phyloP scores from a whole-genome alignment of 2,113 vertebrate species.

The Puma concolor region DNA sequence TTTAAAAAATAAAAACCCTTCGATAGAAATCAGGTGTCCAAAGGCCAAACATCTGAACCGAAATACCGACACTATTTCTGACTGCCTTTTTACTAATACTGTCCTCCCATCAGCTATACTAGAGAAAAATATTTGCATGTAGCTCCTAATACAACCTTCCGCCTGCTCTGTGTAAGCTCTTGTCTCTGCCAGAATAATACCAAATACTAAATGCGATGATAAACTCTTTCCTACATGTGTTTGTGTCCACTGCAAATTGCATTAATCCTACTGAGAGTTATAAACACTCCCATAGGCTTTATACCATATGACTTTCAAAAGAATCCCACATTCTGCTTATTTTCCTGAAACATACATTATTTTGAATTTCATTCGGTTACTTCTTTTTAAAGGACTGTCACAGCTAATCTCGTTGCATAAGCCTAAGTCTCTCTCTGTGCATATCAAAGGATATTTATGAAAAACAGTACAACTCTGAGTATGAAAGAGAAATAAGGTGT shows the following conservation, averaged over 20 bases:
- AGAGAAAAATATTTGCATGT: not conserved
- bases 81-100: not conserved
- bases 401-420: conserved; percentile 19
- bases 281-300: not conserved
- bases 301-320: not conserved
- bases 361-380: conserved; percentile 3
- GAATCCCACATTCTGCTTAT: not conserved
- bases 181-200: not conserved
- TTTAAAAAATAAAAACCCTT: not conserved
- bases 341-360: not conserved
- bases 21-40: not conserved
- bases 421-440: not conserved
- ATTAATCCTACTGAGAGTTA: not conserved
- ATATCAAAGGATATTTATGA: conserved; percentile 10
- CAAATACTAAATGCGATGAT: not conserved
- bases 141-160: not conserved
- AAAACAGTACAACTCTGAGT: conserved; percentile 15
- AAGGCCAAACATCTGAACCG: not conserved
- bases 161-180: not conserved
- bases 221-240: not conserved
- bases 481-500: conserved; percentile 61
- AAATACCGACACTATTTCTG: not conserved
- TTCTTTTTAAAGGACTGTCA: conserved; percentile 2
- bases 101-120: not conserved
- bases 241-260: not conserved